Evolutionary conservation across 2,113 vertebrate genomes (phyloP), one percentile per base, ranked within the genome.

Genomic region (Clarias gariepinus): DNA sequence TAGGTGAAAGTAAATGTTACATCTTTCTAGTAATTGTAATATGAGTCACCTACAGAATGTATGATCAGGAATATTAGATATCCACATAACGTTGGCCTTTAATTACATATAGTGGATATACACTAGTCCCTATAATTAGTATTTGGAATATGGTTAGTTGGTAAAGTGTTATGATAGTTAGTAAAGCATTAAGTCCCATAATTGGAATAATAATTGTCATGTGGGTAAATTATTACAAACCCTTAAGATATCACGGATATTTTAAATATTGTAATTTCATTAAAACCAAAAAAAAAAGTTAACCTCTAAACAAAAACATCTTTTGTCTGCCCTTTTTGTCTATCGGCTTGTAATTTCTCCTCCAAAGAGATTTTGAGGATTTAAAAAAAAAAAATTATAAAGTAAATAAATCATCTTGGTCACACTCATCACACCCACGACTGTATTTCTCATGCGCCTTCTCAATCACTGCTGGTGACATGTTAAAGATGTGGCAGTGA

Each of bases 1-100:
- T 19, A 30, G 28, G 63, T 84, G 28, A 86, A 18, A 81, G 55
- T 53, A 25, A 52, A 80, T 71, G 33, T 81, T 71, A 58, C 15
- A 1, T 19, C 33, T 41, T 18, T 23, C 33, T 73, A 21, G 18
- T 23, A 47, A 74, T 74, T 9, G 11, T 23, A 41, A 36, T 71
- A 71, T 36, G 68, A 33, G 28, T 69, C n/a, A 30, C 12, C 4
- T 68, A 68, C 30, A 36, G 68, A 69, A 41, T 41, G 33, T 52
- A 52, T 25, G 52, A 52, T n/a, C 41, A 76, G 25, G 73, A 52
- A 25, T 76, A 76, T 52, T 47, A 76, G 21, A 52, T 53, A 76
- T 52, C 11, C 52, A n/a, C 41, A 15, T 4, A n/a, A 53, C 53
- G 11, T 53, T 52, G 5, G 11, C 1, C 41, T 53, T 53, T 76